Evolutionary conservation across 2,888 invertebrate genomes (phyloP).

Genomic region (Artemia sp.): DNA sequence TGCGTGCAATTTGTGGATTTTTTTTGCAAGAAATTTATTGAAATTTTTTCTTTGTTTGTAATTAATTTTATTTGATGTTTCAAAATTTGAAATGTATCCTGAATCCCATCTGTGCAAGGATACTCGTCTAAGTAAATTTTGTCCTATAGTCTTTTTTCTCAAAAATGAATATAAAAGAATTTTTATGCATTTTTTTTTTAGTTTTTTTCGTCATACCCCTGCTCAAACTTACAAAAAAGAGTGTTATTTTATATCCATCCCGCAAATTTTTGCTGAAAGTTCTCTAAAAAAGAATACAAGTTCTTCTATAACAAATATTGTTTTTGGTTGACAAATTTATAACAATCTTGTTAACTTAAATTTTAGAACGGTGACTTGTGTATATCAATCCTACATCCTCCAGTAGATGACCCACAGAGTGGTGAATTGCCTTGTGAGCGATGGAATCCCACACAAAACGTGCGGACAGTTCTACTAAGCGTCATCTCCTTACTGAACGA

Average conservation of each 20-base stretch:
- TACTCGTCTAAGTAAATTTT: background rate
- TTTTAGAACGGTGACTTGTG: conserved; percentile 92
- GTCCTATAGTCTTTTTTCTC: background rate
- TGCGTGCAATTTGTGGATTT: too few species aligned
- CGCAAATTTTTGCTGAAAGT: background rate
- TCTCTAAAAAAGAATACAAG: too few species aligned
- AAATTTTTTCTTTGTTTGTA: too few species aligned
- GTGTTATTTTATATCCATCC: background rate
- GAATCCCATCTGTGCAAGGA: too few species aligned
- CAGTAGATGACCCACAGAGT: conserved; percentile 96
- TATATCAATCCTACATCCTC: conserved; percentile 97
- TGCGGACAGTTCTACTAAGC: conserved; percentile 88
- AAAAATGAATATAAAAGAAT: too few species aligned
- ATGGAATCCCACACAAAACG: conserved; percentile 99
- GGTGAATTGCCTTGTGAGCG: conserved; percentile 97
- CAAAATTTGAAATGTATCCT: too few species aligned
- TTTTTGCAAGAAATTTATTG: too few species aligned
- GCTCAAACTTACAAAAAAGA: background rate
- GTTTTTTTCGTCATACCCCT: too few species aligned
- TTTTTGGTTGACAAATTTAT: background rate
- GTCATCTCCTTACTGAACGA: conserved; percentile 97
- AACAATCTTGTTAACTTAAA: background rate
- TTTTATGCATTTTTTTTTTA: too few species aligned
- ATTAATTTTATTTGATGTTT: too few species aligned
- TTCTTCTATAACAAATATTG: background rate